These are phyloP conservation scores for Notospermus geniculatus DNA, from an alignment of 1,140 invertebrate genomes.

Conservation along the genomic window DNA sequence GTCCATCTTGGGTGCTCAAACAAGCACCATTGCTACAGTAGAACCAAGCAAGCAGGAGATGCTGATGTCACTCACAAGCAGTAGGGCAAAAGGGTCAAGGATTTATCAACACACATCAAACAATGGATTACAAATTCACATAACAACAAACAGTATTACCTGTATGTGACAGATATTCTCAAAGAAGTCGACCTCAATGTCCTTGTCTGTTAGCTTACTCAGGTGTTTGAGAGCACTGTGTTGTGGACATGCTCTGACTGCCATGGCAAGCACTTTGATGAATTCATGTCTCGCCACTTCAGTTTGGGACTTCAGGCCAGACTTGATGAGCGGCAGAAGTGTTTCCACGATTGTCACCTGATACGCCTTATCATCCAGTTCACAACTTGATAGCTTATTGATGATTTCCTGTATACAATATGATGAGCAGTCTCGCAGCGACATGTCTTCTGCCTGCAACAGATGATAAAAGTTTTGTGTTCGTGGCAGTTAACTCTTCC, in stretches of 20 bases:
- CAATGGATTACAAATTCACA: neutral
- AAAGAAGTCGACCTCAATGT: constrained; percentile 89
- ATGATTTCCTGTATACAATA: constrained; percentile 69
- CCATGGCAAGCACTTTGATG: constrained; percentile 71
- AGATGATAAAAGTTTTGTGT: neutral
- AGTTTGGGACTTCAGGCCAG: constrained; percentile 61
- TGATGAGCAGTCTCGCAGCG: constrained; percentile 75
- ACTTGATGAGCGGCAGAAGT: constrained; percentile 67
- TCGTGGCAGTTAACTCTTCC: too few relatives aligned
- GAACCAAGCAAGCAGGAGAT: too few relatives aligned
- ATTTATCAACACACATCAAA: too few relatives aligned
- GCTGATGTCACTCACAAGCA: too few relatives aligned
- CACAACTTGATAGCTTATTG: constrained; percentile 53
- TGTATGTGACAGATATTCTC: constrained; percentile 83
- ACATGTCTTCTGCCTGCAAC: constrained; percentile 68
- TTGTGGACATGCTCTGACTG: constrained; percentile 66
- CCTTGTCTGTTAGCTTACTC: constrained; percentile 68
- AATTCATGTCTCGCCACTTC: constrained; percentile 66
- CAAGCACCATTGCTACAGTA: too few relatives aligned
- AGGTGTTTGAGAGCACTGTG: constrained; percentile 67
- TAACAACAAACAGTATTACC: constrained; percentile 29
- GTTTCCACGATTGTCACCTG: constrained; percentile 72
- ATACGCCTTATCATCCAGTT: constrained; percentile 33
- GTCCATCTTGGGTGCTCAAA: too few relatives aligned
- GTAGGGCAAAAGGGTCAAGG: too few relatives aligned